These are phyloP conservation scores for Neosilurus hyrtlii DNA, from an alignment of 2,797 vertebrate genomes.

Conservation along the genomic window DNA sequence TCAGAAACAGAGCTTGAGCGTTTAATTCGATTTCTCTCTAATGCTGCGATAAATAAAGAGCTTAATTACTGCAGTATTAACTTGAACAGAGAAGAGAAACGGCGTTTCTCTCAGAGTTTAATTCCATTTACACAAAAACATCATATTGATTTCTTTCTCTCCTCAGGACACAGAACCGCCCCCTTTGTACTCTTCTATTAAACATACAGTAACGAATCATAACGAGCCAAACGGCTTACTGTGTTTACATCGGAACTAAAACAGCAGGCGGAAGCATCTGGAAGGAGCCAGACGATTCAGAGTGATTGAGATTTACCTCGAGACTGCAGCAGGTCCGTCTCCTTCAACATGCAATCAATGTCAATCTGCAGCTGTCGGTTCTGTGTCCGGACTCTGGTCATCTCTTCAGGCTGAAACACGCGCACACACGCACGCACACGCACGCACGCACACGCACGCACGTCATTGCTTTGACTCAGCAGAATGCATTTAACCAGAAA, in stretches of 20 bases:
- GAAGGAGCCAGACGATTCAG: no score
- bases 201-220: neutral
- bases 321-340: conserved; percentile 93
- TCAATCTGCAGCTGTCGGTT: conserved; percentile 98
- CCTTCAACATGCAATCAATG: conserved; percentile 98
- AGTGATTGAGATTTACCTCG: conserved; percentile 78
- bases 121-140: neutral
- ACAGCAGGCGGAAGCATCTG: neutral
- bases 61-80: neutral
- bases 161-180: neutral
- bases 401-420: conserved; percentile 88
- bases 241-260: no score
- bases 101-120: neutral
- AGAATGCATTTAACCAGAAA: neutral
- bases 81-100: neutral
- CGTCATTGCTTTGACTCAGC: neutral
- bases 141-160: neutral
- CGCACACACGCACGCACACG: conserved; percentile 19
- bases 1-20: neutral
- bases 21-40: neutral
- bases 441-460: conserved; percentile 9
- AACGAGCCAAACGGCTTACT: no score
- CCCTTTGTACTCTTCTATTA: neutral
- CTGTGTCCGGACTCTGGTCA: conserved; percentile 92
- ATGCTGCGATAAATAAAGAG: neutral